phyloP scores from a whole-genome alignment of 2,797 vertebrate species.

The Amblyraja radiata region DNA sequence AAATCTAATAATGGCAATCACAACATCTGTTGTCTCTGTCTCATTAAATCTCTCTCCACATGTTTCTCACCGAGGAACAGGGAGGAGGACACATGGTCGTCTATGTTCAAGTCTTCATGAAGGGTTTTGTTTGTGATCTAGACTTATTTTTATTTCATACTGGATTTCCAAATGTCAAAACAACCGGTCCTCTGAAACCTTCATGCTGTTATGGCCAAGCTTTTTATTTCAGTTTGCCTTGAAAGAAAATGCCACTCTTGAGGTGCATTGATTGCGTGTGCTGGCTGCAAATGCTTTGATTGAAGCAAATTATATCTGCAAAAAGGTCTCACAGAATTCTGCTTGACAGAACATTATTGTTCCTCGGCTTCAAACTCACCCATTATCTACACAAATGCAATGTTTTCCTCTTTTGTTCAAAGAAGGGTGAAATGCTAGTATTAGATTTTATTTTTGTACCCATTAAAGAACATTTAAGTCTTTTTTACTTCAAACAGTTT shows the following conservation, averaged over 20 bases:
- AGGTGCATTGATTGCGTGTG: not conserved
- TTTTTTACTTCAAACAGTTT: not conserved
- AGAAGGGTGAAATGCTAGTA: not conserved
- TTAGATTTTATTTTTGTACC: not conserved
- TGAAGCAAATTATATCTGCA: conserved; percentile 15
- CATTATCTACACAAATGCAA: conserved; percentile 13
- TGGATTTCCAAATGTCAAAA: not conserved
- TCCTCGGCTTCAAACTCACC: not conserved
- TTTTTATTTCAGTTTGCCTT: not conserved
- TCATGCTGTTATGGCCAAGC: not conserved
- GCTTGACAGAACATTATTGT: not conserved
- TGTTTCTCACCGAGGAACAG: not conserved
- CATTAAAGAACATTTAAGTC: not conserved
- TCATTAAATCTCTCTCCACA: not conserved
- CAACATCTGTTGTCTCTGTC: not conserved
- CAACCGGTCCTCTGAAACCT: not conserved
- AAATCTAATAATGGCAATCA: not conserved
- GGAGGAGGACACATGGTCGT: not conserved
- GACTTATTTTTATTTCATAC: not conserved
- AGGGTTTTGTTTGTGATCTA: not conserved
- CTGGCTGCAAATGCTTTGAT: not conserved
- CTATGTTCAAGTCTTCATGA: not conserved
- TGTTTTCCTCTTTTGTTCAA: not conserved
- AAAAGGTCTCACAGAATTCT: not conserved
- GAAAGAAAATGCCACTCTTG: not conserved